Conservation (phyloP, 2,113 vertebrate genomes). For the Tyto alba region DNA sequence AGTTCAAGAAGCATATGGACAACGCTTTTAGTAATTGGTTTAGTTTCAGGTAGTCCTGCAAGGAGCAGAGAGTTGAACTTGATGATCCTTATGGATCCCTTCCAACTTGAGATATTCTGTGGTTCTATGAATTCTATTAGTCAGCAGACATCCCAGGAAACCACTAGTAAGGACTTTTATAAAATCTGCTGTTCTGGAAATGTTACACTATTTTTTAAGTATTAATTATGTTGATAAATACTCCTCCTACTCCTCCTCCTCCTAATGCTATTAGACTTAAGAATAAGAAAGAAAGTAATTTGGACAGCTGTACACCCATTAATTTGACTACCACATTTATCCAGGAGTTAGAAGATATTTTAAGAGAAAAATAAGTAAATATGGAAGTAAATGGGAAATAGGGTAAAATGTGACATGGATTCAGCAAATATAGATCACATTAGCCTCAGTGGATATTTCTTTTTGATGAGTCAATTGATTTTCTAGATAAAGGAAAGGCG, state of each 20-base stretch:
- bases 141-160: not conserved
- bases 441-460: not conserved
- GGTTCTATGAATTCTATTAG: not conserved
- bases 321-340: not conserved
- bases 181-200: not conserved
- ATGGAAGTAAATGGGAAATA: not conserved
- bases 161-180: not conserved
- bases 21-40: not conserved
- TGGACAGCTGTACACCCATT: not conserved
- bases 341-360: not conserved
- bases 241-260: not conserved
- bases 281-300: not conserved
- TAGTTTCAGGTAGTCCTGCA: not conserved
- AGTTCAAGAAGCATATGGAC: not conserved
- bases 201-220: not conserved
- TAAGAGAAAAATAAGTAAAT: conserved; percentile 10
- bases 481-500: conserved; percentile 2
- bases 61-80: not conserved
- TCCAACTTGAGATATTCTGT: not conserved
- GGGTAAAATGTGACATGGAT: not conserved
- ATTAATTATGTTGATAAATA: not conserved
- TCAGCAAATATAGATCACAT: not conserved
- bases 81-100: not conserved
- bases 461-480: conserved; percentile 26
- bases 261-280: not conserved